Evolutionary conservation across 2,113 vertebrate species (phyloP).

Genomic region (Macrotis lagotis): DNA sequence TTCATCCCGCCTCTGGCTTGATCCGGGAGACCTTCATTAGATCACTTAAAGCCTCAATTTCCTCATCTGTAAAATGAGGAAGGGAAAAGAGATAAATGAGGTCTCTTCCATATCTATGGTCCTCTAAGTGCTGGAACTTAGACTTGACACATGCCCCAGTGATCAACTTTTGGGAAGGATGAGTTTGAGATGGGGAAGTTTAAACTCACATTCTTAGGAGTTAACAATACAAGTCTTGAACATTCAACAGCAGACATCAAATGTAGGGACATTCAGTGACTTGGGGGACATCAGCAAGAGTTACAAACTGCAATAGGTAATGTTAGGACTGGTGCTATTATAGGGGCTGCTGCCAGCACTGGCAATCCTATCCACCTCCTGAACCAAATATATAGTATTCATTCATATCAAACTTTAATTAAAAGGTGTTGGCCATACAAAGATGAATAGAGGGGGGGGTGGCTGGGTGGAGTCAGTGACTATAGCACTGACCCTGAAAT

Average conservation of each 20-base stretch:
- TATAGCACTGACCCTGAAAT: neutral
- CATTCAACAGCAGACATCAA: neutral
- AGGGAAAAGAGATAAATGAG: neutral
- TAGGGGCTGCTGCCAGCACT: neutral
- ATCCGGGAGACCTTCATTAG: neutral
- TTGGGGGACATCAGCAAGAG: neutral
- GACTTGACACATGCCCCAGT: neutral
- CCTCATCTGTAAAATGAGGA: neutral
- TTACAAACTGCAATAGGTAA: neutral
- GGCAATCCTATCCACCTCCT: neutral
- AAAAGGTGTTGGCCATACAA: neutral
- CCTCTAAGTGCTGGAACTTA: neutral
- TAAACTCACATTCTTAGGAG: too few species aligned
- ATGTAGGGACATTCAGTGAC: neutral
- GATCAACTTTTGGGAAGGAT: neutral
- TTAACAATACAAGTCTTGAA: neutral
- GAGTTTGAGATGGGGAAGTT: neutral
- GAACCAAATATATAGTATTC: neutral
- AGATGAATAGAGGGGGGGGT: neutral
- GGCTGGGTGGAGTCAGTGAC: too few species aligned
- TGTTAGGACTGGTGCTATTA: neutral
- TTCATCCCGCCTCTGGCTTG: neutral
- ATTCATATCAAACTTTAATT: neutral
- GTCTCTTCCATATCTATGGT: neutral
- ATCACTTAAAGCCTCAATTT: neutral